Evolutionary conservation across 2,113 vertebrate genomes (phyloP), one percentile per base, ranked within the genome.

Genomic region (Cololabis saira): DNA sequence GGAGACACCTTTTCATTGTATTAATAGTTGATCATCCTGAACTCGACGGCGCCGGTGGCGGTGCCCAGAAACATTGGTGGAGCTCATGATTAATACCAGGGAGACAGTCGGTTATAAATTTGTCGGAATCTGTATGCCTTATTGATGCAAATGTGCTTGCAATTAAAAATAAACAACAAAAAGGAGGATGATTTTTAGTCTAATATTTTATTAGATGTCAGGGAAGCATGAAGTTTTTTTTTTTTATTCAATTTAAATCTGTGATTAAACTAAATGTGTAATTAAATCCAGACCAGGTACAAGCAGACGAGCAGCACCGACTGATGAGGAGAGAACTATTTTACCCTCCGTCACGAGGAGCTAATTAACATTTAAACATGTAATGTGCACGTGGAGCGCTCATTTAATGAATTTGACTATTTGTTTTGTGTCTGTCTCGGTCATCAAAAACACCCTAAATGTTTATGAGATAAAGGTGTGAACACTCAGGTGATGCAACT

Each of bases 1-100:
- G 13, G 17, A 19, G 17, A 27, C 52, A 19, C 19, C 4, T 43
- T 75, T 68, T 60, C 43, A 12, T 42, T 13, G 2, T 24, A 74
- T 71, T 80, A 55, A 53, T 51, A 66, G 44, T 67, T 43, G 43
- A 80, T 67, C 24, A 40, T 7, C 5, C 41, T 5, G 24, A 7
- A 3, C 33, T 63, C n/a, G 41, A 27, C 54, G 44, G 48, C 60
- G 24, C 11, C 42, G 27, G 59, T 8, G 43, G 37, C 16, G 15
- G 53, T n/a, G n/a, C n/a, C 5, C 2, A 11, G 7, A 49, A 37
- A 37, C 10, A 11, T 11, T 9, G 6, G 24, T 27, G 24, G 24
- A 2, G 12, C 40, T 47, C n/a, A 18, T 15, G 33, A 70, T 58
- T 59, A 16, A 61, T 24, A 50, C 53, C 68, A 61, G 67, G 45